These are phyloP conservation scores for Dendrophyllia cribrosa DNA, from an alignment of 64 coral and sea anemone genomes.

Conservation along the genomic window DNA sequence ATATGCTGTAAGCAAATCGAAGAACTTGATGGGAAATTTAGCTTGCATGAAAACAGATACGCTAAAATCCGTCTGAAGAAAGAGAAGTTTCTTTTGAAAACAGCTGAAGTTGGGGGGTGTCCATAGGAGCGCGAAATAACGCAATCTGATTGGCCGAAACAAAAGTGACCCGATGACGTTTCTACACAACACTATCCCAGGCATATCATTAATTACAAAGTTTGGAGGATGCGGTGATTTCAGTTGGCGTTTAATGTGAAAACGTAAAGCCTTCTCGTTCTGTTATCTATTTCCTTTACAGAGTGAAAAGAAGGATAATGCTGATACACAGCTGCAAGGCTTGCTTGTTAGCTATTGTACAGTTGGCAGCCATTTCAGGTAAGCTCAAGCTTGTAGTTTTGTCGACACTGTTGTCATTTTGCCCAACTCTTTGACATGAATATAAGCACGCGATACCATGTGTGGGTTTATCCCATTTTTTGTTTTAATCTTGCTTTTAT, in stretches of 20 bases:
- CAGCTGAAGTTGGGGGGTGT: constrained; percentile 6
- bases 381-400: background rate
- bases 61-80: background rate
- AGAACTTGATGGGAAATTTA: background rate
- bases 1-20: background rate
- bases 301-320: constrained; percentile 26
- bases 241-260: background rate
- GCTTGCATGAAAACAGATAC: constrained; percentile 23
- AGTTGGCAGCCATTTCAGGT: constrained; percentile 46
- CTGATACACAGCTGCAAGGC: background rate
- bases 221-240: constrained; percentile 27
- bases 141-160: constrained; percentile 12
- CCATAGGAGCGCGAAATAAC: background rate
- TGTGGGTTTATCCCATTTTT: background rate
- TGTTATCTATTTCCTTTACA: background rate
- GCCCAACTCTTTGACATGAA: background rate
- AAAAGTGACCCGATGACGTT: constrained; percentile 18
- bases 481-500: background rate
- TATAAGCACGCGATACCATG: constrained; percentile 10
- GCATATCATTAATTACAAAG: constrained; percentile 35
- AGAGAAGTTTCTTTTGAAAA: background rate
- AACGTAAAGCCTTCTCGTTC: constrained; percentile 1
- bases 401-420: background rate
- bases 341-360: constrained; percentile 17
- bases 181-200: background rate